Evolutionary conservation across 2,113 vertebrate genomes (phyloP).

Genomic region (Rhadina sibilatrix): DNA sequence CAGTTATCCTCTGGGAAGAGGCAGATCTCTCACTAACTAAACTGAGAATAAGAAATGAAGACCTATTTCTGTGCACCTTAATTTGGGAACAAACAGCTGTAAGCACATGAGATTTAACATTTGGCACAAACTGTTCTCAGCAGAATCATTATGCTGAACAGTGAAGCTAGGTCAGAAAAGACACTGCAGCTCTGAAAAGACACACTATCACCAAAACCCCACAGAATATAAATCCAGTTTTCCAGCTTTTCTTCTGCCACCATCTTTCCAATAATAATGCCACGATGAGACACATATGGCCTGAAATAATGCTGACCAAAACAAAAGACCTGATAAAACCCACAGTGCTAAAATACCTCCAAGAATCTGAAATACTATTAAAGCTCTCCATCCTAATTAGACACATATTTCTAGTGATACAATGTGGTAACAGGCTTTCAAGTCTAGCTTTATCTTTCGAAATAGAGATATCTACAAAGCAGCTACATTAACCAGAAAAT

Average conservation of each 20-base stretch:
- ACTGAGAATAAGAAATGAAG: background rate
- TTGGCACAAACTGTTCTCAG: background rate
- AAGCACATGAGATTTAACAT: background rate
- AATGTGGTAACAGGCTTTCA: background rate
- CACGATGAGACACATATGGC: rapidly evolving
- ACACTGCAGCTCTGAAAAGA: background rate
- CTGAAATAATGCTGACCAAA: background rate
- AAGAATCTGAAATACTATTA: background rate
- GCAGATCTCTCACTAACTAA: background rate
- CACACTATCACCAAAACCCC: background rate
- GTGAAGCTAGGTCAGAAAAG: background rate
- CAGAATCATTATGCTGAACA: background rate
- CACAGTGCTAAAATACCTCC: background rate
- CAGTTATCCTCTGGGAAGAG: background rate
- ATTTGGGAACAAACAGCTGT: background rate
- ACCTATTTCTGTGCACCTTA: background rate
- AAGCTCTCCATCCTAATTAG: background rate
- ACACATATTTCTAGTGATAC: background rate
- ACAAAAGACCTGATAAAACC: background rate
- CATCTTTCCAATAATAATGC: background rate
- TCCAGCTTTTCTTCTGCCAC: background rate
- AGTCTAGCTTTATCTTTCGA: background rate
- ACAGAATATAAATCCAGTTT: background rate
- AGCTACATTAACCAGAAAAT: background rate
- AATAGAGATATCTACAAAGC: background rate